Percentiles rank a stretch among this genome's conserved stretches.
These are phyloP conservation scores for Pangasius mekongensis DNA, from an alignment of 2,797 vertebrate species.

Conservation along the genomic window DNA sequence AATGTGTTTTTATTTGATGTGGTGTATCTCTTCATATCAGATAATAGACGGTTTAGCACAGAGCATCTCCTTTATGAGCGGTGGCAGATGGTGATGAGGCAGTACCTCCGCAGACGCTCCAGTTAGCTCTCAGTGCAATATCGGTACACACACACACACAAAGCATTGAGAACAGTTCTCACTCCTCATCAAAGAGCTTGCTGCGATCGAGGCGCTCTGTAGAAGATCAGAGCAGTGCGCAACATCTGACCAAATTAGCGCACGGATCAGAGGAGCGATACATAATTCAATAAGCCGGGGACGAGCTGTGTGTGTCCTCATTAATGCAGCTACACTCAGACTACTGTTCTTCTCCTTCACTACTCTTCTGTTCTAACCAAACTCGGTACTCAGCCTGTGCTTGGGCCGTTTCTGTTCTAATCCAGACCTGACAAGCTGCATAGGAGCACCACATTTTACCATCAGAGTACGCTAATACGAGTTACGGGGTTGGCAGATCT, in stretches of 20 bases:
- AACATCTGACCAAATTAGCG: slow-evolving; percentile 69
- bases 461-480: neutral
- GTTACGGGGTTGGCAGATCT: neutral
- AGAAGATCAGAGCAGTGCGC: slow-evolving; percentile 71
- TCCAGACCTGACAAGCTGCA: neutral
- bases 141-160: slow-evolving; percentile 23
- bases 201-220: slow-evolving; percentile 62
- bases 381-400: neutral
- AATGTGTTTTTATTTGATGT: slow-evolving; percentile 23
- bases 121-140: slow-evolving; percentile 20
- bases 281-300: slow-evolving; percentile 80
- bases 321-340: slow-evolving; percentile 23
- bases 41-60: slow-evolving; percentile 31
- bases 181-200: slow-evolving; percentile 34
- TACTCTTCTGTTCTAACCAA: neutral
- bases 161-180: slow-evolving; percentile 16
- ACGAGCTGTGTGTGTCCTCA: slow-evolving; percentile 67
- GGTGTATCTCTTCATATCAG: slow-evolving; percentile 18
- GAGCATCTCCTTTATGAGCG: slow-evolving; percentile 34
- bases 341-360: slow-evolving; percentile 27
- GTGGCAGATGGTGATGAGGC: slow-evolving; percentile 39
- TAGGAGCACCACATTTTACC: neutral
- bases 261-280: slow-evolving; percentile 71
- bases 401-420: neutral
- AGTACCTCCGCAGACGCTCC: slow-evolving; percentile 32